Percentiles rank a stretch among this genome's conserved stretches.
These are phyloP conservation scores for Ctenoplectra terminalis DNA, from an alignment of 1,140 invertebrate species.

Conservation along the genomic window DNA sequence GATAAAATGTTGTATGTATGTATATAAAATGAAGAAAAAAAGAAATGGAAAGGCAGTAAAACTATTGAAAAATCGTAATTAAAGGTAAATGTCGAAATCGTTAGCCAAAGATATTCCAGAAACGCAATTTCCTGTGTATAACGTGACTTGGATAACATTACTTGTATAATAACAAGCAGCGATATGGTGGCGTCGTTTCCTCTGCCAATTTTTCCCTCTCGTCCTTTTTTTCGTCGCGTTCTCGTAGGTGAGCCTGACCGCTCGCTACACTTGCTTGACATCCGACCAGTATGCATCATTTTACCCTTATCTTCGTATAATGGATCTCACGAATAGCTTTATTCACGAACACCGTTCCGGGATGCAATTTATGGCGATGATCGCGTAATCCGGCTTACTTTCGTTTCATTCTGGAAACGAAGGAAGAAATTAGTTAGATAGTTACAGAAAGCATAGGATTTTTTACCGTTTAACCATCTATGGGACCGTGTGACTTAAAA, in stretches of 20 bases:
- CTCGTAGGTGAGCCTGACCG: slow-evolving; percentile 1
- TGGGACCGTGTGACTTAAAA: too few relatives aligned
- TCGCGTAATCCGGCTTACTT: background rate
- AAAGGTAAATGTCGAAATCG: background rate
- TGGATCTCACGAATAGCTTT: slow-evolving; percentile 7
- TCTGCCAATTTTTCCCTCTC: background rate
- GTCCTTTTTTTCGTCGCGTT: background rate
- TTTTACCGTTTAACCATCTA: too few relatives aligned
- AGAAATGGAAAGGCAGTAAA: background rate
- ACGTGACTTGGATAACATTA: background rate
- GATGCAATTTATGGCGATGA: slow-evolving; percentile 12
- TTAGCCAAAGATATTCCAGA: too few relatives aligned
- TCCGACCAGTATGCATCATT: background rate
- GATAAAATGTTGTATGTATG: too few relatives aligned
- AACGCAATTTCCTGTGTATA: background rate
- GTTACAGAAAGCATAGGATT: background rate
- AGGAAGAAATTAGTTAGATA: background rate
- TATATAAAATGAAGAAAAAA: background rate
- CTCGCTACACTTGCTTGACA: background rate
- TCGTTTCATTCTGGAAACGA: background rate
- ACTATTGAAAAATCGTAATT: background rate
- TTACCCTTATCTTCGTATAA: slow-evolving; percentile 12
- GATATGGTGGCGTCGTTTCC: background rate
- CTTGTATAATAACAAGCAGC: background rate
- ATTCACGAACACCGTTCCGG: background rate